Base-by-base conservation (phyloP, 2,113 vertebrate species). In the Ailurus styani region DNA sequence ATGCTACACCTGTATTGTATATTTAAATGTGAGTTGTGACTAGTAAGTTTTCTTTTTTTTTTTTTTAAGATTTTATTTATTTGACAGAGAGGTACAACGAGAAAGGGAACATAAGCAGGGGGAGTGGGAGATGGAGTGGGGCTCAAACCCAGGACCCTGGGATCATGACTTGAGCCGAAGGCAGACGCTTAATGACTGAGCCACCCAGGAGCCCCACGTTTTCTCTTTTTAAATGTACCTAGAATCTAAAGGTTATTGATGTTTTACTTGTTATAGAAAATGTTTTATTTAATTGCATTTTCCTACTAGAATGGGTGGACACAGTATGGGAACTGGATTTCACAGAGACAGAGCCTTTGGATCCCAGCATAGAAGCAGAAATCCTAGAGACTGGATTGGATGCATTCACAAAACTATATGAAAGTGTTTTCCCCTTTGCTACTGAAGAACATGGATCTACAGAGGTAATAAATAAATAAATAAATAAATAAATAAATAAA, bases 251-350 rank as follows among this genome's bases (percentile, higher is more conserved):
- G 62, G 62, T 34, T 66, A 34, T 66, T 34, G 62, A 66, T 66
- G 62, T 66, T 66, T 66, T 66, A 34, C 31, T 34, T 66, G 15
- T 66, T 66, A 66, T 34, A 34, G 54, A 66, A 66, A 66, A 66
- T 15, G 3, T 66, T 66, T 66, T 34, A 66, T 81, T 90, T 95
- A 5, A 55, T 84, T 96, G 23, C 23, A 0, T 96, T 97, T 88
- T 85, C 21, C 34, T 40, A 21, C 6, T 97, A 99, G 99, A 45
- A 7, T 99, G 99, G 99, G 99, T 99, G 60, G 98, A 99, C 14
- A 34, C 98, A 0, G 98, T 99, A 0, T 99, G 99, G 99, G 99
- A 99, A 1, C 89, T 98, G 42, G 99, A 99, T 79, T 99, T 99
- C 98, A 99, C 99, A 0, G 99, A 99, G 31, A 83, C 95, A 0